Percentiles rank a stretch among this genome's conserved stretches.
These are phyloP conservation scores for Boulengeromyrus knoepffleri DNA, from an alignment of 2,113 vertebrate species.

Conservation along the genomic window DNA sequence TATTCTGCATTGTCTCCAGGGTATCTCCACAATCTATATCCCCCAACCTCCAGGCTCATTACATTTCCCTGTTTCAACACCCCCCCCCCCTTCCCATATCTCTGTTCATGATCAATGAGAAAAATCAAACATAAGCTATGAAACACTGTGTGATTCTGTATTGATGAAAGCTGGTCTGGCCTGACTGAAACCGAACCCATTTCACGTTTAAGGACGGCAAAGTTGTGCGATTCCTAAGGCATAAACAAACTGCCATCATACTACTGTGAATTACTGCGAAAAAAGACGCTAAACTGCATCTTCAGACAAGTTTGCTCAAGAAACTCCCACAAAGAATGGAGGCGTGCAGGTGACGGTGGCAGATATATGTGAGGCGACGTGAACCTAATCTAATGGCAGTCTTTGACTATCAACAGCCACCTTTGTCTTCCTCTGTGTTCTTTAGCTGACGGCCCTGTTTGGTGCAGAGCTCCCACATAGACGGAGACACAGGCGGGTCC, in stretches of 20 bases:
- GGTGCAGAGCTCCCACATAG: background rate
- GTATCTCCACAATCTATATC: background rate
- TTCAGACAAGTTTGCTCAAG: background rate
- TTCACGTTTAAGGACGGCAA: background rate
- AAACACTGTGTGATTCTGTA: background rate
- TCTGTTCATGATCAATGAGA: background rate
- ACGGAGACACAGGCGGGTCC: background rate
- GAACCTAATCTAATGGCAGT: background rate
- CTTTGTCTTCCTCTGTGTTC: background rate
- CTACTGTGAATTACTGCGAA: background rate
- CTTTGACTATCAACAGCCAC: background rate
- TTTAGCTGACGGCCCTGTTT: background rate
- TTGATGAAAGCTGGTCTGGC: background rate
- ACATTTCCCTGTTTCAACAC: constrained; percentile 3
- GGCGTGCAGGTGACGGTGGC: background rate
- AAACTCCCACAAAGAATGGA: background rate
- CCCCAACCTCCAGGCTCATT: background rate
- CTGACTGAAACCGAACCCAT: background rate
- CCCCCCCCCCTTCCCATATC: background rate
- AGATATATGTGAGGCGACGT: background rate
- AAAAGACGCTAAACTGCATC: background rate
- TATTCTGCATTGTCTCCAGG: constrained; percentile 36
- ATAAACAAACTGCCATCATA: background rate
- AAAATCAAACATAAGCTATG: background rate
- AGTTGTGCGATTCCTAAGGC: background rate